Evolutionary conservation across 2,113 vertebrate species (phyloP), one percentile per base, ranked within the genome.

Genomic region (Nicator chloris): DNA sequence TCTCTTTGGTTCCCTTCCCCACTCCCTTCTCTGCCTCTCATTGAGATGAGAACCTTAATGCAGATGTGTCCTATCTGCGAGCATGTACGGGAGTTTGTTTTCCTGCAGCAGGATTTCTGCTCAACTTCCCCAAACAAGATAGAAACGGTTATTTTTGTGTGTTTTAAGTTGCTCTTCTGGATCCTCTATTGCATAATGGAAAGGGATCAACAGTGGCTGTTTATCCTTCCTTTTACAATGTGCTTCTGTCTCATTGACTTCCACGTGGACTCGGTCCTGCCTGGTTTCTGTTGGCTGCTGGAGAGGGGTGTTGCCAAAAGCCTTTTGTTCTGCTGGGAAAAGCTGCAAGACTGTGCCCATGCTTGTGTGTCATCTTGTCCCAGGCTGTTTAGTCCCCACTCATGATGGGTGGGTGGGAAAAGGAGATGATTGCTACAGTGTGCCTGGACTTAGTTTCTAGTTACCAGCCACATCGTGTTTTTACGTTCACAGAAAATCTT

Each of bases 71-170:
- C 44, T 8, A 3, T 33, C 23, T 28, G 35, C 0, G 1, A 73
- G 24, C 40, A 14, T 0, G 0, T 23, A 13, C 0, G 0, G 15
- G 35, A 82, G 40, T 21, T 86, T 76, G 11, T n/a, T 57, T 70
- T 77, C 63, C 64, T 75, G 15, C 44, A 53, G 61, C 37, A n/a
- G 39, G n/a, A 60, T 69, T 88, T 40, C 63, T 80, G n/a, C 79
- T 73, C 8, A 42, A 13, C 79, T 63, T 64, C 33, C 35, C 37
- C 8, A 11, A 26, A 37, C 11, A 59, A 72, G 28, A 59, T 13
- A 30, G 30, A 31, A 56, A 30, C 12, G 10, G 9, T 65, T 68
- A 7, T 53, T 73, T 72, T 5, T 53, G 8, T 45, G 16, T 35
- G n/a, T 27, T 63, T 56, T n/a, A n/a, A 66, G 40, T 40, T 1